Evolutionary conservation across 2,797 vertebrate species (phyloP), one percentile per base, ranked within the genome.

Genomic region (Salarias fasciatus): DNA sequence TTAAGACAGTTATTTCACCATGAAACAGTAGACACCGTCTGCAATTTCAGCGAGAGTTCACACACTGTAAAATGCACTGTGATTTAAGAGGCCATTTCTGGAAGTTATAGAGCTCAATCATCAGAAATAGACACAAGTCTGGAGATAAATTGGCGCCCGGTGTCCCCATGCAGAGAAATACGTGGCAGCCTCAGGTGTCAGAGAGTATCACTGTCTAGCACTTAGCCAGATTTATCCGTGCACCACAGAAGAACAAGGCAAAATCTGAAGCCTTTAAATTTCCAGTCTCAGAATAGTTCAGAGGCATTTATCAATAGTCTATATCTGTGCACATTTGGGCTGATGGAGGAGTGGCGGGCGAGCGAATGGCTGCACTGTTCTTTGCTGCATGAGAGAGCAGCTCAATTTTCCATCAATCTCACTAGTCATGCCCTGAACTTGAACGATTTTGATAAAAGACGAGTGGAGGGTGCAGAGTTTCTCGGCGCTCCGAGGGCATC

Each of bases 91-190:
- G 94, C 93, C 92, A 94, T 91, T 95, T 94, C 92, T 94, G 94
- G 95, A 95, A 93, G 94, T 94, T 95, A 94, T 92, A 92, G 93
- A 94, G 93, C 95, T 95, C 95, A 93, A 95, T 96, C 94, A 95
- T 93, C 92, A 94, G 86, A 93, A 93, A 94, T 91, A 94, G 93
- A 94, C 89, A 94, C 90, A 92, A 88, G 91, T 92, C 68, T 86
- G 87, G 82, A 91, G 88, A 96, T 95, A 94, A 95, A 96, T 95
- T 94, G 93, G 92, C 64, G 79, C 86, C 64, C 35, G 31, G 87
- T 82, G 69, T 81, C 79, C 89, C 90, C 87, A 67, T 67, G 91
- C 72, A 82, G 88, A 94, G 93, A 93, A 94, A 94, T 93, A 92
- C 89, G 51, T 86, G 90, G 89, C 81, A 76, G 91, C 88, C 86